Percentiles rank a stretch among this genome's conserved stretches.
Evolutionary conservation across 2,888 invertebrate genomes (phyloP).

Genomic region (Yponomeuta malinellus): DNA sequence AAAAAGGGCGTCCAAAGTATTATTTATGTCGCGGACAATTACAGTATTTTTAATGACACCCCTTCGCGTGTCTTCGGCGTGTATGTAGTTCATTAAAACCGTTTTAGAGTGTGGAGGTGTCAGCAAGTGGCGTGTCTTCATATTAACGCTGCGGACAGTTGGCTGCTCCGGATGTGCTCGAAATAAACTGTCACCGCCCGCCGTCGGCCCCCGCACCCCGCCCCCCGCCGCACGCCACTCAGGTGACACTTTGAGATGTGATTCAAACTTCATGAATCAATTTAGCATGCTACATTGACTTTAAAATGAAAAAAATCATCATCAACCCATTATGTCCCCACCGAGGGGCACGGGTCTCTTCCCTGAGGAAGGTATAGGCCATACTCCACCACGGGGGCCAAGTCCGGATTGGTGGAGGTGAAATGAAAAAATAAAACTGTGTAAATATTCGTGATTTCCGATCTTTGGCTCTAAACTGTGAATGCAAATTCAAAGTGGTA

Average conservation of each 20-base stretch:
- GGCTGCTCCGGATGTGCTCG: slow-evolving; percentile 62
- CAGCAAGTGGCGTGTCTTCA: slow-evolving; percentile 54
- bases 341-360: no score
- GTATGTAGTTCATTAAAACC: slow-evolving; percentile 7
- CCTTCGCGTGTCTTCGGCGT: neutral
- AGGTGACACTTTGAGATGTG: slow-evolving; percentile 51
- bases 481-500: no score
- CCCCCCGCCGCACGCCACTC: slow-evolving; percentile 22
- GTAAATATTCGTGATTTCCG: no score
- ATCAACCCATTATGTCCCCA: no score
- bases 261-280: slow-evolving; percentile 48
- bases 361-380: no score
- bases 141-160: slow-evolving; percentile 65
- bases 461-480: no score
- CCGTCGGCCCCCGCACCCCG: slow-evolving; percentile 21
- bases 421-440: no score
- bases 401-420: no score
- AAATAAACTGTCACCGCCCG: slow-evolving; percentile 46
- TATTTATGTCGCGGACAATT: slow-evolving; percentile 1
- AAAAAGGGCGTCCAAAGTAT: slow-evolving; percentile 10
- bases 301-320: neutral
- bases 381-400: no score
- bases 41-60: neutral
- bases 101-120: slow-evolving; percentile 27
- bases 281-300: slow-evolving; percentile 18